Evolutionary conservation across 2,113 vertebrate genomes (phyloP).

Genomic region (Pelodiscus sinensis): DNA sequence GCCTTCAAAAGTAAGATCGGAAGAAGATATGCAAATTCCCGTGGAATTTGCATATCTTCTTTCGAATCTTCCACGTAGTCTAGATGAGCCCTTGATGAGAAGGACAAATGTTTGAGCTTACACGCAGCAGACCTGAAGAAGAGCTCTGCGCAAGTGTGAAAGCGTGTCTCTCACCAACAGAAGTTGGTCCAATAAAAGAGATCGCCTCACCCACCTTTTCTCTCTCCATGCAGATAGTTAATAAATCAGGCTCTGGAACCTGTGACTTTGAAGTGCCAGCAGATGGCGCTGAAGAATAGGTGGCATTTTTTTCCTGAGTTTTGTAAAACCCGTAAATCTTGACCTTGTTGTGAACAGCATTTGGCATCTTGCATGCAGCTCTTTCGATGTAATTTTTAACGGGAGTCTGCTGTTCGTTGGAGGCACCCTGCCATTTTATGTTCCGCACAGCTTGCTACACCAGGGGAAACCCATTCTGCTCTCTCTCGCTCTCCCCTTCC

Average conservation of each 20-base stretch:
- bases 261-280: not conserved
- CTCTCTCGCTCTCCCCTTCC: too few species aligned
- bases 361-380: rapidly evolving
- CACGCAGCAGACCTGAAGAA: too few species aligned
- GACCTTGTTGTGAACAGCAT: rapidly evolving
- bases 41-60: too few species aligned
- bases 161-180: too few species aligned
- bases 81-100: not conserved
- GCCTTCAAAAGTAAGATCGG: too few species aligned
- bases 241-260: not conserved
- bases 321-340: rapidly evolving
- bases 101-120: not conserved
- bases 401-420: not conserved
- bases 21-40: too few species aligned
- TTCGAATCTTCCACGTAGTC: too few species aligned
- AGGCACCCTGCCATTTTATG: not conserved
- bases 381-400: rapidly evolving
- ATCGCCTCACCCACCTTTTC: not conserved
- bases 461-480: rapidly evolving
- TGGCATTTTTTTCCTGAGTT: not conserved
- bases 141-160: too few species aligned
- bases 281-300: conserved; percentile 43
- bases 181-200: too few species aligned
- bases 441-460: not conserved
- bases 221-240: not conserved